These are phyloP conservation scores for Eremophila alpestris DNA, from an alignment of 2,797 vertebrate species.

Conservation along the genomic window DNA sequence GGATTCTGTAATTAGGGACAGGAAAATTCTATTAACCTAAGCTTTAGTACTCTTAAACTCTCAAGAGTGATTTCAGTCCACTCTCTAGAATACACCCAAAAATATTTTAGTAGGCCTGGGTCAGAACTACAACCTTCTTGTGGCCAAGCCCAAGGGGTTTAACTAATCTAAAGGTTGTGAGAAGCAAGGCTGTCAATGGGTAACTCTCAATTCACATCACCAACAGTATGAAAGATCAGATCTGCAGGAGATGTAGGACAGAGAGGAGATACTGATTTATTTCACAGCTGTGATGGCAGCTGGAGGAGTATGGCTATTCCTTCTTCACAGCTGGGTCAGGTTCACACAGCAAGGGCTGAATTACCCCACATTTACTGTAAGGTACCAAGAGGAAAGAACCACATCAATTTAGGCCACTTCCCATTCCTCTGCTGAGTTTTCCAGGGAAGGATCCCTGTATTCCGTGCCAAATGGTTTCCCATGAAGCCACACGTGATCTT, in stretches of 20 bases:
- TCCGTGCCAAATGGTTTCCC: neutral
- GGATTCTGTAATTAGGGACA: neutral
- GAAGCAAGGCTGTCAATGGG: neutral
- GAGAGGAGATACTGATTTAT: neutral
- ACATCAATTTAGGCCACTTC: rapidly evolving
- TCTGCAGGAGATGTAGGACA: neutral
- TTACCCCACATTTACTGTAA: neutral
- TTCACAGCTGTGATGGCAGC: neutral
- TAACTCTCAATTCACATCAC: neutral
- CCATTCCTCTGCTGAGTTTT: neutral
- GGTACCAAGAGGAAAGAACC: neutral
- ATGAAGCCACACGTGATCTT: neutral
- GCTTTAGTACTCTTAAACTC: neutral
- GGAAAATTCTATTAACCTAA: neutral
- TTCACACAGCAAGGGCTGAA: neutral
- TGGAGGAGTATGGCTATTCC: neutral
- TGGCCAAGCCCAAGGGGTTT: neutral
- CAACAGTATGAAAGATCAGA: neutral
- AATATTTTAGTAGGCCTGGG: neutral
- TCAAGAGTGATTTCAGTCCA: neutral
- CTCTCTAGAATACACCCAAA: neutral
- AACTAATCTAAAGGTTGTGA: neutral
- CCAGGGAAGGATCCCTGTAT: neutral
- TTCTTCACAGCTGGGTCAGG: neutral
- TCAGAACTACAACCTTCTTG: neutral